phyloP scores from a whole-genome alignment of 2,113 vertebrate species.

The Larimichthys crocea region DNA sequence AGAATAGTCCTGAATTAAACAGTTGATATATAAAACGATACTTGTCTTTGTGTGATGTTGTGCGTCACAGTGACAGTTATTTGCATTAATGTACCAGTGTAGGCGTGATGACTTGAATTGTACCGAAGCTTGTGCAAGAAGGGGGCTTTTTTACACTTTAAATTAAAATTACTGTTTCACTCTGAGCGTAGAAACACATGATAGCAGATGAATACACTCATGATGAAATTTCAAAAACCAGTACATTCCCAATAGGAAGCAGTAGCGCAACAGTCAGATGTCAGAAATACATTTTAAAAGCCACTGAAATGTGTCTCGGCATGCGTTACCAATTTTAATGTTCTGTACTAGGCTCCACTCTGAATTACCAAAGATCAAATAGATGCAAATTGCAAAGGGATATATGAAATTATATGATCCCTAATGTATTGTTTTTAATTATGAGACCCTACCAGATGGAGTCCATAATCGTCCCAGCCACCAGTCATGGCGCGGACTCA shows the following conservation, averaged over 20 bases:
- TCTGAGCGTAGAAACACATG: not conserved
- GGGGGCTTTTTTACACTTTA: slow-evolving; percentile 2
- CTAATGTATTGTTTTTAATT: not conserved
- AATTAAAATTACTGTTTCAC: not conserved
- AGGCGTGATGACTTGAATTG: not conserved
- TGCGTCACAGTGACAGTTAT: not conserved
- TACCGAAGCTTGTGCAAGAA: not conserved
- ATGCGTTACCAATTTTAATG: not conserved
- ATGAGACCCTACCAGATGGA: not conserved
- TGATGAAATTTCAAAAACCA: not conserved
- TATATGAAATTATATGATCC: not conserved
- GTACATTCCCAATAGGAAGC: not conserved
- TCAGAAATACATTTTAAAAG: not conserved
- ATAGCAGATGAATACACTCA: not conserved
- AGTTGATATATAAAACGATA: not conserved
- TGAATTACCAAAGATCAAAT: slow-evolving; percentile 3
- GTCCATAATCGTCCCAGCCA: not conserved
- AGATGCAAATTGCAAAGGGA: not conserved
- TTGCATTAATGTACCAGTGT: not conserved
- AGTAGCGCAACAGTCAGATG: not conserved
- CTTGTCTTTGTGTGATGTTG: not conserved
- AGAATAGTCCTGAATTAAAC: not conserved
- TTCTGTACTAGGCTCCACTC: not conserved
- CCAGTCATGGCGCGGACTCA: slow-evolving; percentile 7
- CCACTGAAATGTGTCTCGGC: no score